Percentiles rank a stretch among this genome's conserved stretches.
Conservation (phyloP, 1,140 invertebrate genomes). For the Maconellicoccus hirsutus region DNA sequence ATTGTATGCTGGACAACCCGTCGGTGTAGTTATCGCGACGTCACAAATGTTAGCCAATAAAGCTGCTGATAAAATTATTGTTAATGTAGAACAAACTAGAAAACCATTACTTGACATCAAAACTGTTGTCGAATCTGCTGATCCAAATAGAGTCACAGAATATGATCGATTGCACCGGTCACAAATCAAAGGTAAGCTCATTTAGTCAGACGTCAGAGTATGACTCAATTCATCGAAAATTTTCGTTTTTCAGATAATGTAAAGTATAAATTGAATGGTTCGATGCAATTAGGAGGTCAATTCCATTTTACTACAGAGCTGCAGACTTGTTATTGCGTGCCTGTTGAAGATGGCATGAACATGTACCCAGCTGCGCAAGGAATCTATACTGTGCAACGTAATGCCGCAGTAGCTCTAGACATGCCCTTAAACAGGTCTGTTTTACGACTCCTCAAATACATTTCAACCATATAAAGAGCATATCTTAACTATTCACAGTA, state of each 20-base stretch:
- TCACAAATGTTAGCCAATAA: slow-evolving; percentile 45
- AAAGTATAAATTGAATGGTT: slow-evolving; percentile 44
- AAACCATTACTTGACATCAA: slow-evolving; percentile 47
- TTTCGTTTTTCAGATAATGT: neutral
- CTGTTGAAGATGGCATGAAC: slow-evolving; percentile 52
- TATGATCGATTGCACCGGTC: neutral
- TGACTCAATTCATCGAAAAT: no score
- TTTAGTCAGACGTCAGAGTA: neutral
- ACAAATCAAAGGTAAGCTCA: neutral
- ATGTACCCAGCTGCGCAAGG: slow-evolving; percentile 44
- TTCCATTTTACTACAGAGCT: slow-evolving; percentile 58
- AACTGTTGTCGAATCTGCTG: slow-evolving; percentile 43
- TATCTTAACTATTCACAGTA: slow-evolving; percentile 41
- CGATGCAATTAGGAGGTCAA: slow-evolving; percentile 39
- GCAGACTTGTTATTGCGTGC: slow-evolving; percentile 47
- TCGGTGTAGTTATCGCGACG: slow-evolving; percentile 56
- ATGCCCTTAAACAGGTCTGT: slow-evolving; percentile 31
- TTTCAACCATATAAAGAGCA: no score
- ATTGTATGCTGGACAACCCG: slow-evolving; percentile 53
- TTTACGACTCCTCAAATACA: no score
- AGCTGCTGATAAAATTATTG: slow-evolving; percentile 50
- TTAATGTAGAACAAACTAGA: slow-evolving; percentile 46
- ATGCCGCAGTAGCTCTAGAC: slow-evolving; percentile 28
- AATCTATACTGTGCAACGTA: slow-evolving; percentile 30
- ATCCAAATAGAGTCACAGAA: slow-evolving; percentile 34